A percentile compares a stretch with the other conserved stretches of the same genome.
Evolutionary conservation across 2,888 invertebrate species (phyloP).

Genomic region (Oasisia sp.): DNA sequence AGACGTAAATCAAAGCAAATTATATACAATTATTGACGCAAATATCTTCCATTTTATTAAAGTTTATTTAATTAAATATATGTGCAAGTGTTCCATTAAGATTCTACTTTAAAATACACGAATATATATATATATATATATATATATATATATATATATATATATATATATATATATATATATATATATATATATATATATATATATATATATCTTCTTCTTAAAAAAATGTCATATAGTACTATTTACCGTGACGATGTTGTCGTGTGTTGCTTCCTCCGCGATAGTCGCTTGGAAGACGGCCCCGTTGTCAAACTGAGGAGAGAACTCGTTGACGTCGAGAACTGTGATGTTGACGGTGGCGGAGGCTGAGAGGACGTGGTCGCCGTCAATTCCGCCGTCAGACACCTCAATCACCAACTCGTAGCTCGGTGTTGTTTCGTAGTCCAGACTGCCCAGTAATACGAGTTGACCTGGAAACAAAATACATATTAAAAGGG

Average conservation of each 20-base stretch:
- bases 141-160: too few species aligned
- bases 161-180: too few species aligned
- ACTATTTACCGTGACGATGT: background rate
- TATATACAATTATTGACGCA: background rate
- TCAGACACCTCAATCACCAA: slow-evolving; percentile 22
- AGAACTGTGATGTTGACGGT: background rate
- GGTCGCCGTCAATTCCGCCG: background rate
- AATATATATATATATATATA: too few species aligned
- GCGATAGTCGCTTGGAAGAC: background rate
- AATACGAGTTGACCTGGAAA: slow-evolving; percentile 21
- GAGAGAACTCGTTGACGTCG: background rate
- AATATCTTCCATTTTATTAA: background rate
- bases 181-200: background rate
- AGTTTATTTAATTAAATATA: background rate
- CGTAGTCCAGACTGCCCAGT: background rate
- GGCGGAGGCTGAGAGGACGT: background rate
- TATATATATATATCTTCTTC: too few species aligned
- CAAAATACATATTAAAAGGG: background rate
- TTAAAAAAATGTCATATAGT: background rate
- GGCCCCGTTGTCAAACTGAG: background rate
- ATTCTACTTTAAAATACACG: background rate
- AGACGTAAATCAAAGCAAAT: background rate
- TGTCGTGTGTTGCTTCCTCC: background rate
- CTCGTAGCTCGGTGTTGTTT: background rate
- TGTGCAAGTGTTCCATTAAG: background rate